Conservation (phyloP, 92 coral and sea anemone species). For the Pocillopora meandrina region DNA sequence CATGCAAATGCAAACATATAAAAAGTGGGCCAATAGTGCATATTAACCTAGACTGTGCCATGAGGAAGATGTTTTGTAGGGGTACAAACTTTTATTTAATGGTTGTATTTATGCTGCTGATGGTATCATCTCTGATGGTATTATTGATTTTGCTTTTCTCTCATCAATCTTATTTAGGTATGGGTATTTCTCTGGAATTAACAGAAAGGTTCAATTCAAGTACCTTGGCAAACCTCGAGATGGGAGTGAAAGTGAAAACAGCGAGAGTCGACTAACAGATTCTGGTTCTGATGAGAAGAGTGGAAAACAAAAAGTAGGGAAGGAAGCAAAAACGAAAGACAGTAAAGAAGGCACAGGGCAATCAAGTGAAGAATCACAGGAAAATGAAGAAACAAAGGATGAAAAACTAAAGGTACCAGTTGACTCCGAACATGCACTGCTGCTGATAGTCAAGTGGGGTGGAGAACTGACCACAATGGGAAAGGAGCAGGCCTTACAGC, state of each 20-base stretch:
- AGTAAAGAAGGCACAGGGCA: conserved; percentile 21
- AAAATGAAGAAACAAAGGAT: conserved; percentile 29
- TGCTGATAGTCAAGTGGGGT: conserved; percentile 97
- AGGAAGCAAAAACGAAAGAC: conserved; percentile 22
- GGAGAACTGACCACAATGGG: conserved; percentile 97
- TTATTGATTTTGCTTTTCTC: background rate
- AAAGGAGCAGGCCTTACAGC: conserved; percentile 88
- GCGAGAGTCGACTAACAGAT: conserved; percentile 1
- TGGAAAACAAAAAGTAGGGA: conserved; percentile 31
- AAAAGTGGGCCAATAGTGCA: no score
- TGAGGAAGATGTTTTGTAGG: no score
- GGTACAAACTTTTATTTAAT: no score
- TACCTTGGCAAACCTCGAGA: conserved; percentile 82
- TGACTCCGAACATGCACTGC: conserved; percentile 52
- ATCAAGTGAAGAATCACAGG: conserved; percentile 17
- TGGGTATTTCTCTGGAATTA: conserved; percentile 98
- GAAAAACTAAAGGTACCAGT: conserved; percentile 30
- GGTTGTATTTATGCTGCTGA: no score
- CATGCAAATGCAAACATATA: no score
- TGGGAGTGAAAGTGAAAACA: conserved; percentile 54
- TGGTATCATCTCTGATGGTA: no score
- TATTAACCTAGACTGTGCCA: no score
- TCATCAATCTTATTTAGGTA: conserved; percentile 57
- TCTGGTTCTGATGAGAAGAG: conserved; percentile 54
- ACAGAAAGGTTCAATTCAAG: conserved; percentile 95